Percentiles rank a stretch among this genome's conserved stretches.
Conservation (phyloP, 2,797 vertebrate genomes). For the Galagoides demidoff region DNA sequence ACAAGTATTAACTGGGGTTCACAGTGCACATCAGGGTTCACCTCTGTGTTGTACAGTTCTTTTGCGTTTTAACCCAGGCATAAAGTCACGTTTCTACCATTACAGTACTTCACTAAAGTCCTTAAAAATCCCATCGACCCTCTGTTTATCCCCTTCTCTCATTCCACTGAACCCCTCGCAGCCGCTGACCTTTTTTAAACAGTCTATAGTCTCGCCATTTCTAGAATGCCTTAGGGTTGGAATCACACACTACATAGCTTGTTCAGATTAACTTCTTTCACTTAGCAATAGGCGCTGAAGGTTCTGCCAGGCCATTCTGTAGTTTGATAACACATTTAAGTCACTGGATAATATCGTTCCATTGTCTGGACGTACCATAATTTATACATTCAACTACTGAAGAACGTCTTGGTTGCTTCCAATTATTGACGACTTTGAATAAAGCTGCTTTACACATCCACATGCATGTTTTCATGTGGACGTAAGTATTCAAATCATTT, state of each 20-base stretch:
- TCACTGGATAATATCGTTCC: not conserved
- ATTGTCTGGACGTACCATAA: not conserved
- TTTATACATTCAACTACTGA: not conserved
- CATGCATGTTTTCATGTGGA: not conserved
- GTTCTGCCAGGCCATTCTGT: not conserved
- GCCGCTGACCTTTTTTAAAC: too few relatives aligned
- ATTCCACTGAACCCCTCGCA: not conserved
- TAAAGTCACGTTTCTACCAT: not conserved
- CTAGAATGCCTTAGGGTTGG: not conserved
- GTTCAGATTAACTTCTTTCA: not conserved
- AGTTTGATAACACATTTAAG: not conserved
- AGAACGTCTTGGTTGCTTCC: not conserved
- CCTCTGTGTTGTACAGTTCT: not conserved
- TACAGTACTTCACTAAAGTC: not conserved
- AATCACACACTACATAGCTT: not conserved
- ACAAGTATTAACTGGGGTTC: not conserved
- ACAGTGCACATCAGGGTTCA: not conserved
- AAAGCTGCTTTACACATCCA: not conserved
- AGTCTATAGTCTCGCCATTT: not conserved
- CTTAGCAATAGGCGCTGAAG: not conserved
- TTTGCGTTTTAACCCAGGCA: not conserved
- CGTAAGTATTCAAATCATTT: not conserved
- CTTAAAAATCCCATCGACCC: not conserved
- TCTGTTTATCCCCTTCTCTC: not conserved
- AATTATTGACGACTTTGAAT: not conserved